Conservation (phyloP, 2,888 invertebrate species). For the Anoplius nigerrimus region DNA sequence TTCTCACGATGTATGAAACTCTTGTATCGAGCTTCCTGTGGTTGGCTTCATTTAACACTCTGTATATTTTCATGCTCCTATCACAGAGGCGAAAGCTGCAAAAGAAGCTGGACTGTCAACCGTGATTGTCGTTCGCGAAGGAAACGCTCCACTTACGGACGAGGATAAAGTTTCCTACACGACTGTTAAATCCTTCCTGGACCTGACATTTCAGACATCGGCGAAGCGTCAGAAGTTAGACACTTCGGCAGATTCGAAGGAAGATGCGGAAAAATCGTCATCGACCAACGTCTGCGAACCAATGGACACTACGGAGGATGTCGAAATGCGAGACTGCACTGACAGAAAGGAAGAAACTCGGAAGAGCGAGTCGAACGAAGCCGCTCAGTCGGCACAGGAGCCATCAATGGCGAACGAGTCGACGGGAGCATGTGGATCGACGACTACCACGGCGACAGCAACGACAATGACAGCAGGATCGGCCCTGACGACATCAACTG, state of each 20-base stretch:
- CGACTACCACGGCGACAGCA: no score
- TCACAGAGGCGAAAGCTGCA: slow-evolving; percentile 90
- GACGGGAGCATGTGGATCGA: not conserved
- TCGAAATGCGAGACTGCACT: slow-evolving; percentile 52
- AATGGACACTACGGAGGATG: slow-evolving; percentile 68
- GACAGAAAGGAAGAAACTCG: slow-evolving; percentile 45
- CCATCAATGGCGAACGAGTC: slow-evolving; percentile 1
- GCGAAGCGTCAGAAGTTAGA: slow-evolving; percentile 71
- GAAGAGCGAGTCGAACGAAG: slow-evolving; percentile 39
- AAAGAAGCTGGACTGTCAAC: slow-evolving; percentile 83
- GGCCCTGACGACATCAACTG: no score
- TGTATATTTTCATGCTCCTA: slow-evolving; percentile 18
- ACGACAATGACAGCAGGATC: slow-evolving; percentile 30
- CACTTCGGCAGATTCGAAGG: slow-evolving; percentile 28
- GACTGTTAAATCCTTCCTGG: slow-evolving; percentile 80
- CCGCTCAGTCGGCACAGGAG: slow-evolving; percentile 23
- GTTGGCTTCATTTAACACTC: not conserved
- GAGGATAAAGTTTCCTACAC: slow-evolving; percentile 78
- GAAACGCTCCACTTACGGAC: slow-evolving; percentile 83
- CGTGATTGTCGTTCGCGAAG: slow-evolving; percentile 85
- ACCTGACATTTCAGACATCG: slow-evolving; percentile 74
- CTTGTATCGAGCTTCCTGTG: slow-evolving; percentile 2
- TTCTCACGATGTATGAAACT: not conserved
- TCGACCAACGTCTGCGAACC: slow-evolving; percentile 53
- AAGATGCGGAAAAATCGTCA: slow-evolving; percentile 34